Conservation (phyloP, 1,140 invertebrate species). For the Tetramorium simillimum region DNA sequence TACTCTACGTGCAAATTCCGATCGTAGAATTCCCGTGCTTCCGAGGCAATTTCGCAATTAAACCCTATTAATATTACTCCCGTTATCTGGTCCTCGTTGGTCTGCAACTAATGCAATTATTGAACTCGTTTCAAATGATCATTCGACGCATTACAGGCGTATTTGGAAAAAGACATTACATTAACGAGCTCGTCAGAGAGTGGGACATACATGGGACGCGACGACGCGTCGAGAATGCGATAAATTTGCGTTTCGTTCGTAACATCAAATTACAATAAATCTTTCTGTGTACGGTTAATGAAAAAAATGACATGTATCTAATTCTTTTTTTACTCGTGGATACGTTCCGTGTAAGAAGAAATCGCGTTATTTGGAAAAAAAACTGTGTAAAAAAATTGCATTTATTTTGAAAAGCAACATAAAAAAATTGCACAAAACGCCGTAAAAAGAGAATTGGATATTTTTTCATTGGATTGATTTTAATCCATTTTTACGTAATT, state of each 20-base stretch:
- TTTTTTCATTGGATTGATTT: background rate
- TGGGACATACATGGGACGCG: background rate
- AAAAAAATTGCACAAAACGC: too few relatives aligned
- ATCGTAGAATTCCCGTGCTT: constrained; percentile 10
- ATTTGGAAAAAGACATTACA: constrained; percentile 23
- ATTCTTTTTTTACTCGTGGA: too few relatives aligned
- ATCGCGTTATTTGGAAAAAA: too few relatives aligned
- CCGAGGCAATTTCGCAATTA: constrained; percentile 43
- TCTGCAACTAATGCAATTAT: constrained; percentile 38
- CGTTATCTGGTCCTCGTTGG: constrained; percentile 31
- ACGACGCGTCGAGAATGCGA: constrained; percentile 14
- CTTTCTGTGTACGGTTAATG: background rate
- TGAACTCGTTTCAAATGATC: constrained; percentile 39
- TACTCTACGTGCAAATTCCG: background rate
- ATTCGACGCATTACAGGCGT: constrained; percentile 1
- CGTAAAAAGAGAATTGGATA: too few relatives aligned
- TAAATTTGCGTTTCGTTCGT: constrained; percentile 27
- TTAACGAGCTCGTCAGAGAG: constrained; percentile 21
- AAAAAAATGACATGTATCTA: background rate
- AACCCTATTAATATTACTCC: constrained; percentile 46
- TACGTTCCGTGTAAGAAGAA: too few relatives aligned
- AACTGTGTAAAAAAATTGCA: too few relatives aligned
- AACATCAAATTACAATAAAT: constrained; percentile 19
- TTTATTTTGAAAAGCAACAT: too few relatives aligned
- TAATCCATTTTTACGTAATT: background rate